A percentile compares a stretch with the other conserved stretches of the same genome.
phyloP scores from a whole-genome alignment of 2,888 invertebrate genomes.

The Catocala sponsa region DNA sequence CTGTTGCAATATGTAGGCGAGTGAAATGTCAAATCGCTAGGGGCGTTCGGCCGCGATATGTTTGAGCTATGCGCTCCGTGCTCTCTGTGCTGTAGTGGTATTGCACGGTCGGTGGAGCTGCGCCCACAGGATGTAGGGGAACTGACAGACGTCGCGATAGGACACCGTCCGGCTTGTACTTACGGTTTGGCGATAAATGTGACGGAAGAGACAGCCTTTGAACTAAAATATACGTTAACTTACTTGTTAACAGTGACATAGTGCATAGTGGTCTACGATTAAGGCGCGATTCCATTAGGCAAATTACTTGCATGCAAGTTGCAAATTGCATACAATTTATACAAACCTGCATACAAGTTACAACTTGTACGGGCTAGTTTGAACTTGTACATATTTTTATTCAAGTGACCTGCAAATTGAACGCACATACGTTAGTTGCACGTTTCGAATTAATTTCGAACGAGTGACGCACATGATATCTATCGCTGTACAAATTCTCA shows the following conservation, averaged over 20 bases:
- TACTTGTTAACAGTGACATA: not conserved
- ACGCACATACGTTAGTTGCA: no score
- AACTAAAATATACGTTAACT: not conserved
- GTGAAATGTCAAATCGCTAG: conserved; percentile 50
- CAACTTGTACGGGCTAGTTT: no score
- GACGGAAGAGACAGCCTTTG: conserved; percentile 23
- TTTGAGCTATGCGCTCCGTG: conserved; percentile 24
- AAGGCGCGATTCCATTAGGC: no score
- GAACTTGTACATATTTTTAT: no score
- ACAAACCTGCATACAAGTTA: no score
- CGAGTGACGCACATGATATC: no score
- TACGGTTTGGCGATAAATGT: conserved; percentile 22
- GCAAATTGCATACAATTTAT: no score
- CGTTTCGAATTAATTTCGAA: no score
- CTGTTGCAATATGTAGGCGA: conserved; percentile 47
- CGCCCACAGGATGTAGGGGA: conserved; percentile 59
- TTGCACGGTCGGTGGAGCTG: conserved; percentile 44
- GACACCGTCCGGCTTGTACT: conserved; percentile 37
- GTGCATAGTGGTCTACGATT: no score
- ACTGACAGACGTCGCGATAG: conserved; percentile 59
- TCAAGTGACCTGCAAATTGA: no score
- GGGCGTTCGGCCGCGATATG: conserved; percentile 42
- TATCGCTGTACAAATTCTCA: no score
- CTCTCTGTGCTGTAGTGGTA: conserved; percentile 13
- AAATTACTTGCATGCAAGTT: no score